Base-by-base conservation (phyloP, 2,888 invertebrate genomes). In the Nomada lathburiana region DNA sequence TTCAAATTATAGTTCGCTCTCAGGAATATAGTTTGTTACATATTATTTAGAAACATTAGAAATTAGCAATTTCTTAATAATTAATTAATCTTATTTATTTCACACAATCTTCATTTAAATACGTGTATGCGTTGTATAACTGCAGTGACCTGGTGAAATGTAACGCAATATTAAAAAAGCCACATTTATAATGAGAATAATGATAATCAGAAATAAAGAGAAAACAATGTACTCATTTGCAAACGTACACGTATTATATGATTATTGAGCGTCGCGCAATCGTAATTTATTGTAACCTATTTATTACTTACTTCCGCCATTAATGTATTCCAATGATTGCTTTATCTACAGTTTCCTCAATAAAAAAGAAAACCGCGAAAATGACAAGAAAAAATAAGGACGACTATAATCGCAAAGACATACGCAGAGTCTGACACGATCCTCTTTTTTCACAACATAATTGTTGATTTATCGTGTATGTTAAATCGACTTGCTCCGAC, bases 401-500 rank as follows among this genome's bases (percentile, higher is more conserved):
- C 4, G 11, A 11, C 4, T 47, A 2, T 26, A 36, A 59, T 23
- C 16, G 36, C 7, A 16, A 11, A n/a, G 18, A 16, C 5, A 13
- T 2, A 62, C 4, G 13, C n/a, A 55, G 23, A 13, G 42, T 52
- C 18, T 23, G 29, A 9, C 9, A n/a, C 47, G 47, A 57, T 11
- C 16, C 57, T 57, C 11, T 72, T 52, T 29, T 72, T 72, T 20
- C 29, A n/a, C 36, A 36, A 7, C 36, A 13, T 36, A 77, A 75
- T 77, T 11, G n/a, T 62, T 29, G 26, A 78, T 76, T 76, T 2
- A 36, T 20, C 5, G 16, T 16, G 11, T 20, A 29, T 23, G 13
- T 44, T 53, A 26, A 26, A 29, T 29, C 29, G 7, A 29, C 7
- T 29, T 36, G 36, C 36, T 36, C 36, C 7, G 7, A 36, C 36